Evolutionary conservation across 35 echinoderm and acorn worm species (phyloP), one percentile per base, ranked within the genome.

Genomic region (Lytechinus pictus): DNA sequence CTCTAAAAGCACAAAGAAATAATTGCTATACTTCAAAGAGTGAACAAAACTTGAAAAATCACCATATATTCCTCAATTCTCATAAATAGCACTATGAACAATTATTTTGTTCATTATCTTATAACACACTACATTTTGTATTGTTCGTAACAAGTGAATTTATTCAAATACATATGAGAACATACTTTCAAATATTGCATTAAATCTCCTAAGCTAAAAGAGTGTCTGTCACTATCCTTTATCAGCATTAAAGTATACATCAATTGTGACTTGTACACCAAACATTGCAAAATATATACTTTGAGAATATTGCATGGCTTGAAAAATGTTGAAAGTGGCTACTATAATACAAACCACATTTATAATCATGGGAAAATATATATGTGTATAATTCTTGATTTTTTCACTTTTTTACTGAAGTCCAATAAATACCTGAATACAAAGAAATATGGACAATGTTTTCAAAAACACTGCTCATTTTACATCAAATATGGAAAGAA

Each of bases 351-450:
- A 79, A 79, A 24, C 19, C n/a, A n/a, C n/a, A 79, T n/a, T 79
- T 79, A 19, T 79, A 14, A 79, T 79, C 16, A 79, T n/a, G 7
- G 19, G n/a, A 79, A 79, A 24, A 79, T 79, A 79, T 6, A 19
- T 19, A 21, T 16, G 61, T 71, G 61, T 71, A 71, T 19, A 71
- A 21, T 71, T 71, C 4, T 4, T 71, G 9, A 11, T 11, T 2
- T 9, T 11, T 16, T 79, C n/a, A 19, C 8, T 79, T 24, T 79
- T 79, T 79, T n/a, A 79, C 16, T 24, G 6, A 79, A 58, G 56
- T 58, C 56, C 9, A 79, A 79, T 79, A 79, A 79, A 79, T 79
- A 79, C 66, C 66, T 79, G 66, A 79, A 79, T 79, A 79, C 66
- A 79, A 79, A 24, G 4, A 44, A 44, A 27, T 71, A 24, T 4